Base-by-base conservation (phyloP, 2,888 invertebrate genomes). In the Chaetogeoica ovagalla region DNA sequence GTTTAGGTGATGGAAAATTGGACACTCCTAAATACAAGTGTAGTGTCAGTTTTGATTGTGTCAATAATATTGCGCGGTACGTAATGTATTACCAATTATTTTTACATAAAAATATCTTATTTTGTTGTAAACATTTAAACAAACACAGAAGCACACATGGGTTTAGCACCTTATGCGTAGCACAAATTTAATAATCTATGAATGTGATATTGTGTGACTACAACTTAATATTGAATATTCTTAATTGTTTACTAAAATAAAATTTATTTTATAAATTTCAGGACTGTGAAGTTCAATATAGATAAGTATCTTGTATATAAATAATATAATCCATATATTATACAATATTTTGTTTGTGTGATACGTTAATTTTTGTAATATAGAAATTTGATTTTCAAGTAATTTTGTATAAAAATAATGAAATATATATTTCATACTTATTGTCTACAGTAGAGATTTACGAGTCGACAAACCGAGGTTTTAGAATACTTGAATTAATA, bases 1-100 rank as follows among this genome's bases (percentile, higher is more conserved):
- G 88, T 2, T 89, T 92, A 0, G 92, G 92, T 72, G 92, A 92
- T 84, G 90, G 90, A 82, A 91, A 91, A 85, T 88, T 96, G 48
- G 94, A 95, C 83, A 90, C 91, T 0, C 92, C 94, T 0, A 94
- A 94, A 85, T 93, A 94, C 84, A 95, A 95, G 86, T 96, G 96
- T 86, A 91, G 93, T 48, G 93, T 95, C 7, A 91, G 92, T 21
- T 90, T 93, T 62, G 94, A 95, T 84, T 94, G 95, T 84, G 92
- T 95, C 75, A 88, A 90, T 23, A 90, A 91, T 7, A 90, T 97
- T 63, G 91, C 94, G 1, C 93, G 91, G 84, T 84, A 81, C 70
- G 82, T 81, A 60, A 60, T 21, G 15, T 59, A 59, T 21, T 55
- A 23, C 39, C n/a, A 70, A 30, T 57, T 11, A 43, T 43, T 43